Base-by-base conservation (phyloP, 53 echinoderm and acorn worm species). In the Holothuria leucospilota region DNA sequence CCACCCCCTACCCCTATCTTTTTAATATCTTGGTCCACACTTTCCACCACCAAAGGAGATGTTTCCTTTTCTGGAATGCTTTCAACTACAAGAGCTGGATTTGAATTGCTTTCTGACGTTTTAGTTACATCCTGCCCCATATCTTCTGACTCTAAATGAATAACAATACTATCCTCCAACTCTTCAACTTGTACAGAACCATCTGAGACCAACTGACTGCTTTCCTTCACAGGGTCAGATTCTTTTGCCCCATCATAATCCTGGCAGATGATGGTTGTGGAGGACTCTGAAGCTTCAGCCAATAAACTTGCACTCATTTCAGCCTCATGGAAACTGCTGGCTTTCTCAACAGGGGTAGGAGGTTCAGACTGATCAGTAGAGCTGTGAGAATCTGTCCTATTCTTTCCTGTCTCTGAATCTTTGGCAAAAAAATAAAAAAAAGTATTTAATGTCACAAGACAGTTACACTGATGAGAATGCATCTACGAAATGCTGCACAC, bases 261-360 rank as follows among this genome's bases (percentile, higher is more conserved):
- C 56, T 15, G 15, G 18, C 8, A 13, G 56, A 0, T 56, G 56
- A 46, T 46, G 8, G 11, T 46, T 46, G 46, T 11, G 6, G 46
- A 16, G 56, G 56, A 56, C 56, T 56, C 56, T 0, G 56, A 65
- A 8, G 68, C 85, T 23, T 80, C 90, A 1, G 38, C 58, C 23
- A 85, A 85, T 63, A 96, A 86, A 62, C 87, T 84, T 68, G 85
- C 92, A 80, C 97, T 94, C 65, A 96, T 90, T 88, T 96, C 94
- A 38, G 91, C 79, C 84, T 96, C 97, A 52, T 94, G 94, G 66
- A 91, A 95, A 75, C 94, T 94, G 81, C 78, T 84, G 28, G 81
- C 88, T 18, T 89, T 84, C 38, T 34, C 34, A 34, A 39, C 59
- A 25, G 62, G 34, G 56, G 77, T 72, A 25, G 81, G 23, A 1